Base-by-base conservation (phyloP, 92 coral and sea anemone genomes). In the Bergia puertoricense region DNA sequence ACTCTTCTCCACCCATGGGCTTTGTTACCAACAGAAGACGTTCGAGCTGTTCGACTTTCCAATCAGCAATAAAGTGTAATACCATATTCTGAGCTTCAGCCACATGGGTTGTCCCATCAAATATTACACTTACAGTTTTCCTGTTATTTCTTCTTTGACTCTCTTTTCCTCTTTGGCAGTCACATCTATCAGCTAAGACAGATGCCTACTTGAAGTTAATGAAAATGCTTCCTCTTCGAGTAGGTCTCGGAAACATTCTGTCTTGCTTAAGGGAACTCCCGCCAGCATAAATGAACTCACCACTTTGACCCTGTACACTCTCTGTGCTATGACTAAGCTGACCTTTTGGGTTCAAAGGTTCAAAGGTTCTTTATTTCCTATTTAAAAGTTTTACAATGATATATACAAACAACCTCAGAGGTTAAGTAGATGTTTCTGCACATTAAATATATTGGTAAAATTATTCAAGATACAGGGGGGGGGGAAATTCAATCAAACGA, bases 141-240 rank as follows among this genome's bases (percentile, higher is more conserved):
- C 90, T 80, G 81, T 2, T 54, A 81, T 88, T 88, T 88, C 81
- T 87, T 87, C 90, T 71, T 88, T 88, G 69, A 71, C 90, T 80
- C 81, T 88, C 86, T 88, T 79, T 88, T 88, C 82, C 72, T 87
- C 78, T 87, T 88, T 88, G 86, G 90, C 86, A 88, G 80, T 88
- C 80, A 87, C 85, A 87, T 87, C 90, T 87, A 80, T 81, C 41
- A 88, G 30, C 30, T 30, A 30, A 30, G 30, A 30, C 30, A 30
- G 30, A 30, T 30, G 30, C 30, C 30, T 30, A 30, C 30, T 30
- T 30, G 30, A 30, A 65, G 89, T 86, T 77, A 56, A 85, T 51
- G 89, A 86, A 79, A 88, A 81, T 88, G 90, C 90, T 88, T 88
- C 86, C 86, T 88, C 90, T 80, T 88, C 87, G 9, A 88, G 87